Evolutionary conservation across 2,888 invertebrate genomes (phyloP).

Genomic region (Acanthosoma haemorrhoidale): DNA sequence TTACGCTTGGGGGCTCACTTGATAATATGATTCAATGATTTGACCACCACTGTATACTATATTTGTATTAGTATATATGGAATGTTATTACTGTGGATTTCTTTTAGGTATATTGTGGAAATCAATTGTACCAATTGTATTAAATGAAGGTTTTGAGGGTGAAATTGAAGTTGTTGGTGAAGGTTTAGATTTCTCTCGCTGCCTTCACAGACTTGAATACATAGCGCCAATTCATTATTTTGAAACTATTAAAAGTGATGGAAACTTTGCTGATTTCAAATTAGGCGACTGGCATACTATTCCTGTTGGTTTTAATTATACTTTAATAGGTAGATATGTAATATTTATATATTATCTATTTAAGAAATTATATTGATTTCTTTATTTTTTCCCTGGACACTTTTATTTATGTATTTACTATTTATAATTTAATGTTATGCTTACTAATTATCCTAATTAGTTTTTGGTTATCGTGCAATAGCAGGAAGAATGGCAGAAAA

Average conservation of each 20-base stretch:
- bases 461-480: no score
- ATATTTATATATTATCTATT: neutral
- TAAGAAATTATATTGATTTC: neutral
- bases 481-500: no score
- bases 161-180: neutral
- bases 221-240: conserved; percentile 26
- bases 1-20: no score
- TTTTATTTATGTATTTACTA: no score
- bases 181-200: neutral
- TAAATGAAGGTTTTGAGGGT: conserved; percentile 19
- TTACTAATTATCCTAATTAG: no score
- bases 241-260: conserved; percentile 18
- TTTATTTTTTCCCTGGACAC: no score
- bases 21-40: no score
- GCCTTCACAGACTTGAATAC: neutral
- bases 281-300: neutral
- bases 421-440: no score
- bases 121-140: neutral
- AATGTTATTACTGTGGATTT: neutral
- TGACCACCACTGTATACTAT: no score
- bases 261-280: conserved; percentile 5
- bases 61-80: no score
- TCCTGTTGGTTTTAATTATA: conserved; percentile 17
- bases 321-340: conserved; percentile 9
- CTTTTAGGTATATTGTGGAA: conserved; percentile 18